phyloP scores from a whole-genome alignment of 2,113 vertebrate genomes.

The Dinomys branickii region DNA sequence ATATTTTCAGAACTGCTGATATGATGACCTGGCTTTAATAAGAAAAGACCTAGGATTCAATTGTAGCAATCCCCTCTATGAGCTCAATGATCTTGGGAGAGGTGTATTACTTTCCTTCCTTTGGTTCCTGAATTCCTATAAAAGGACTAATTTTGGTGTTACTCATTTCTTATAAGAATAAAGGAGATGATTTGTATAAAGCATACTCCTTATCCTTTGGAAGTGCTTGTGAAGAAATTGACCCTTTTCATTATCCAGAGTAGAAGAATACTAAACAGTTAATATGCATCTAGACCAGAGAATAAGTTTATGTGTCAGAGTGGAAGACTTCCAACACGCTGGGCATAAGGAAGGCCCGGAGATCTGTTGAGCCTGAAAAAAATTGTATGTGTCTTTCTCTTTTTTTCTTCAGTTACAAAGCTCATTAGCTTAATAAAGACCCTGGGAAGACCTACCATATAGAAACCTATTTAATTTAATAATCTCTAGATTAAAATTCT shows the following conservation, averaged over 20 bases:
- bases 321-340: not conserved
- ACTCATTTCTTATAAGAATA: not conserved
- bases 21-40: not conserved
- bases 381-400: not conserved
- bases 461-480: not conserved
- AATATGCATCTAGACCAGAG: not conserved
- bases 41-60: not conserved
- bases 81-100: not conserved
- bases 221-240: not conserved
- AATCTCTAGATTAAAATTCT: not conserved
- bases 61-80: accelerated
- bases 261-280: not conserved
- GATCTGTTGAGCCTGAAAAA: not conserved
- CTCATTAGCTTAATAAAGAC: not conserved
- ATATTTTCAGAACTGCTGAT: not conserved
- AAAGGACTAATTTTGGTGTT: not conserved
- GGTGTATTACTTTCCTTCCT: not conserved
- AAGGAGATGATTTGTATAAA: not conserved
- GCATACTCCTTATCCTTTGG: not conserved
- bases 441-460: not conserved
- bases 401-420: not conserved
- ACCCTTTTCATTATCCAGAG: not conserved
- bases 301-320: not conserved
- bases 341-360: not conserved
- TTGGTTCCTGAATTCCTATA: not conserved